Evolutionary conservation across 1,140 invertebrate species (phyloP).

Genomic region (Macrobrachium rosenbergii): DNA sequence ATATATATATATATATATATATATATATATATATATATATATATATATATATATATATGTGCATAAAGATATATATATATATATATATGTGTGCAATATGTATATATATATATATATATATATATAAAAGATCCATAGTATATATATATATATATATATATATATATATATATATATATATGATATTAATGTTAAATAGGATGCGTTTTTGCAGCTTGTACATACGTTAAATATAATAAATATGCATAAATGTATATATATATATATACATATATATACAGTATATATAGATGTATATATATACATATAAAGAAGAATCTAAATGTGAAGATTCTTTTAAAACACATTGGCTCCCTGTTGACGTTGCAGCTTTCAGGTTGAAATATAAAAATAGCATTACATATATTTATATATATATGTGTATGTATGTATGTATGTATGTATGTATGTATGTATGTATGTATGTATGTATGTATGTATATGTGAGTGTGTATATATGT

Average conservation of each 20-base stretch:
- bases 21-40: not conserved
- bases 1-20: no score
- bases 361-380: no score
- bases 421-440: conserved; percentile 27
- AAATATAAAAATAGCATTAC: not conserved
- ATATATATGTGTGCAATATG: no score
- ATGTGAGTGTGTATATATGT: not conserved
- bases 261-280: no score
- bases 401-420: conserved; percentile 18
- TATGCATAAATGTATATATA: no score
- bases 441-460: conserved; percentile 10
- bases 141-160: not conserved
- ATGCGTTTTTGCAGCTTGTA: no score
- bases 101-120: no score
- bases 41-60: not conserved
- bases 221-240: no score
- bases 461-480: conserved; percentile 1
- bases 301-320: not conserved
- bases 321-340: not conserved
- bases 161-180: not conserved
- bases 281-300: no score
- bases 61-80: no score
- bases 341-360: no score
- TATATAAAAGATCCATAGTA: not conserved
- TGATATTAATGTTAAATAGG: no score